Evolutionary conservation across 2,797 vertebrate genomes (phyloP), one percentile per base, ranked within the genome.

Genomic region (Steatocranus sp.): DNA sequence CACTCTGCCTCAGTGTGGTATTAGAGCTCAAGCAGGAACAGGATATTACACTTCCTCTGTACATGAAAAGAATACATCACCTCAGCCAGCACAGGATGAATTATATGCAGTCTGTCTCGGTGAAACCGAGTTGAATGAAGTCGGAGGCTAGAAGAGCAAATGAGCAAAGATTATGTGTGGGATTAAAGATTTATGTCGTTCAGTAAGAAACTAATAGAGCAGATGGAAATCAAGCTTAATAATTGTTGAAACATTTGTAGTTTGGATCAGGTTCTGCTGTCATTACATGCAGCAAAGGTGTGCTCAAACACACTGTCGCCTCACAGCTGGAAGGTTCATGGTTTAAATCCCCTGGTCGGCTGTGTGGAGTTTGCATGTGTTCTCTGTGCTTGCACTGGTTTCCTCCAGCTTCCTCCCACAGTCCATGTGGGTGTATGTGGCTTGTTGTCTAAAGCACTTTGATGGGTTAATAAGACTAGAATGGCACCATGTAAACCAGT

Each of bases 31-130:
- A 86, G 85, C 77, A 49, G 93, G 90, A 96, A 96, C 93, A 95
- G 95, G 95, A 96, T 96, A 96, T 95, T 95, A 90, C 81, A 88
- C 90, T 96, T 96, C 95, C 95, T 94, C 91, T 74, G 83, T 90
- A 92, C 91, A 94, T 93, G 92, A 93, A 93, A 95, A 94, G 89
- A 94, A 95, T 92, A 94, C 93, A 94, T 95, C 87, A 91, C 92
- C 88, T 89, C 91, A 66, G 90, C 84, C 87, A 87, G 79, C 83
- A 88, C 89, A 82, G 85, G 84, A 70, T 91, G 92, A 94, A 89
- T 92, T 88, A 88, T 92, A 86, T 85, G 88, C 81, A 86, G 87
- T 50, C 76, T 63, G 51, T 58, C 56, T 46, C 27, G 41, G 50
- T 18, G 41, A 56, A 83, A 70, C 75, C 32, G 51, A n/a, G 46